Percentiles rank a stretch among this genome's conserved stretches.
phyloP scores from a whole-genome alignment of 1,140 invertebrate genomes.

The Zophobas atratus region DNA sequence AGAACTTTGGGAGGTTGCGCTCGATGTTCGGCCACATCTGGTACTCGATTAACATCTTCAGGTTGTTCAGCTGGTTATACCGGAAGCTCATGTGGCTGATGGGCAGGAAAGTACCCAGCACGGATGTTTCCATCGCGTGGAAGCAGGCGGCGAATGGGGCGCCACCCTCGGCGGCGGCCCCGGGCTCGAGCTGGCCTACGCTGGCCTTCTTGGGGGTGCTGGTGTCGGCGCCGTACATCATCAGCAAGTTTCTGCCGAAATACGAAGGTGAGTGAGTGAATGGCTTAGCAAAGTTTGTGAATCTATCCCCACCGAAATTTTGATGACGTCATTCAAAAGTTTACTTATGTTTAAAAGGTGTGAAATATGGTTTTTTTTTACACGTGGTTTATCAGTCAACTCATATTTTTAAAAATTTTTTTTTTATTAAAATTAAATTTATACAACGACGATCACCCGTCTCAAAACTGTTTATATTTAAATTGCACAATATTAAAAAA shows the following conservation, averaged over 20 bases:
- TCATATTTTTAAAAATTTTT: too few species aligned
- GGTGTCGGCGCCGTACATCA: conserved; percentile 91
- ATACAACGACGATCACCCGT: too few species aligned
- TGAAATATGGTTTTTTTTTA: too few species aligned
- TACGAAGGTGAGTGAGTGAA: conserved; percentile 61
- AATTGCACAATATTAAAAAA: too few species aligned
- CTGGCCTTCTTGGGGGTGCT: conserved; percentile 90
- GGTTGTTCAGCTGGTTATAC: conserved; percentile 85
- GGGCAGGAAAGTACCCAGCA: conserved; percentile 70
- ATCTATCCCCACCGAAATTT: too few species aligned
- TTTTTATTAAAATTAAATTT: too few species aligned
- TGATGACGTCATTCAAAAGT: too few species aligned
- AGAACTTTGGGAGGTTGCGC: conserved; percentile 90
- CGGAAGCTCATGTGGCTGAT: conserved; percentile 80
- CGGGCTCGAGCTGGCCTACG: conserved; percentile 77
- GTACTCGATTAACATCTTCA: conserved; percentile 86
- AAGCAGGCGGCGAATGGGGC: conserved; percentile 72
- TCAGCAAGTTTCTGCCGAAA: conserved; percentile 84
- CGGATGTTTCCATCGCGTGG: conserved; percentile 69
- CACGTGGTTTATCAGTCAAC: too few species aligned
- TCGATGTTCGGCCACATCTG: conserved; percentile 88
- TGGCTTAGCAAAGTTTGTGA: too few species aligned
- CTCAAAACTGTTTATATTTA: too few species aligned
- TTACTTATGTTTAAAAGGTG: too few species aligned
- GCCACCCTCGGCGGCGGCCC: conserved; percentile 63